Conservation (phyloP, 2,797 vertebrate genomes). For the Picus viridis region DNA sequence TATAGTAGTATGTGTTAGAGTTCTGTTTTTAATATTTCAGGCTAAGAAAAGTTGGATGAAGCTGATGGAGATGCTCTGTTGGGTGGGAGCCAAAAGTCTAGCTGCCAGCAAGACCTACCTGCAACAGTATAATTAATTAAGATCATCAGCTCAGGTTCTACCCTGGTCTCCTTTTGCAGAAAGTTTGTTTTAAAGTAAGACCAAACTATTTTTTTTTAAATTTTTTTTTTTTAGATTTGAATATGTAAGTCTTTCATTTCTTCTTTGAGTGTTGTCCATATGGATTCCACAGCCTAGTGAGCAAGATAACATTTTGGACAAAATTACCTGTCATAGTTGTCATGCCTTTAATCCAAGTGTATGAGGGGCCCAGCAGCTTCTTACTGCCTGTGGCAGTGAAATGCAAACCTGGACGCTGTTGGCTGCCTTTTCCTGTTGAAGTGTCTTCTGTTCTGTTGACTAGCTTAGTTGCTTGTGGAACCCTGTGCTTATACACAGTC, state of each 20-base stretch:
- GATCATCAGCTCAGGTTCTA: slow-evolving; percentile 32
- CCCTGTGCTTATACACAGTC: not conserved
- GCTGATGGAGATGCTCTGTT: slow-evolving; percentile 38
- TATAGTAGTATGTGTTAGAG: not conserved
- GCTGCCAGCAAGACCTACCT: slow-evolving; percentile 37
- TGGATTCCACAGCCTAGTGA: not conserved
- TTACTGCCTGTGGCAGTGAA: not conserved
- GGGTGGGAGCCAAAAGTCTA: slow-evolving; percentile 41
- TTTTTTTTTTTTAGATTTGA: slow-evolving; percentile 5
- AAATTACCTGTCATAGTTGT: no score
- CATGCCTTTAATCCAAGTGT: not conserved
- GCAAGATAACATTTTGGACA: not conserved
- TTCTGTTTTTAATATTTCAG: slow-evolving; percentile 53
- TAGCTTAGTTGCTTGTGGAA: not conserved
- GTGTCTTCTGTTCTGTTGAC: not conserved
- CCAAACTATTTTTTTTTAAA: not conserved
- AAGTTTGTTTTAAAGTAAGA: slow-evolving; percentile 57
- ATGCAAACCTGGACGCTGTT: not conserved
- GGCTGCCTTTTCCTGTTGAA: not conserved
- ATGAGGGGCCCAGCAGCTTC: not conserved
- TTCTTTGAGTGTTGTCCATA: not conserved
- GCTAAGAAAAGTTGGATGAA: slow-evolving; percentile 48
- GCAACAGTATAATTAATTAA: slow-evolving; percentile 31
- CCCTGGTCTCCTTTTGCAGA: slow-evolving; percentile 50
- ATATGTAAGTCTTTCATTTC: not conserved